Percentiles rank a stretch among this genome's conserved stretches.
These are phyloP conservation scores for Miopithecus talapoin DNA, from an alignment of 2,797 vertebrate species.

Conservation along the genomic window DNA sequence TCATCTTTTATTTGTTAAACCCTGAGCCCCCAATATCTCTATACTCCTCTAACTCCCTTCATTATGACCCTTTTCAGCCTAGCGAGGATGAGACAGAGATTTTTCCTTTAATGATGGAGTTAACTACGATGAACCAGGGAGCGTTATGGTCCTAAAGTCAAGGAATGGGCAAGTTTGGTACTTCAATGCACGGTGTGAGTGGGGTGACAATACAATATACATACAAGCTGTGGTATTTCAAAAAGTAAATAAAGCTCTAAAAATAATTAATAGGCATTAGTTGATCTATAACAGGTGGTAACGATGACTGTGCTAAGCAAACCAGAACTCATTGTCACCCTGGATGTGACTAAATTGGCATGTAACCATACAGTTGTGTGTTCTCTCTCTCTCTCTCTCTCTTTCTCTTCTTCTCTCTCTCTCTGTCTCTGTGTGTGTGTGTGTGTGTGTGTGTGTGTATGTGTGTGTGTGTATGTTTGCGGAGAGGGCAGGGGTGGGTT, in stretches of 20 bases:
- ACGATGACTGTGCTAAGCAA: not conserved
- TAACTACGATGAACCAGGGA: not conserved
- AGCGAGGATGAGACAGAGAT: not conserved
- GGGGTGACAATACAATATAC: not conserved
- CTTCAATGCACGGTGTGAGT: not conserved
- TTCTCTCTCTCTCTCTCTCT: not conserved
- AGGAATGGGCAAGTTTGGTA: not conserved
- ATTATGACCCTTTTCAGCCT: not conserved
- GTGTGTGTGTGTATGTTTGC: not conserved
- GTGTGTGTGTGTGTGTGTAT: not conserved
- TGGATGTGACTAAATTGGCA: not conserved
- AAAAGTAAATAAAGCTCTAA: not conserved
- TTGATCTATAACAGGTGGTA: not conserved
- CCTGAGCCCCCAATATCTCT: not conserved
- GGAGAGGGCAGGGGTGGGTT: not conserved
- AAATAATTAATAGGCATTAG: not conserved
- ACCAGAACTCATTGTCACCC: not conserved
- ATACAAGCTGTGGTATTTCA: not conserved
- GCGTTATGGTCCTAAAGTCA: not conserved
- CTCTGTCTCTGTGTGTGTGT: not conserved
- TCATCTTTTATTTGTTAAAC: not conserved
- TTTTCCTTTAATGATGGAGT: not conserved
- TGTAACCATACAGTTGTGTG: not conserved
- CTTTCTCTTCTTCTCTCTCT: not conserved
- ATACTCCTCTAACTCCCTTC: not conserved